These are phyloP conservation scores for Chloroceryle aenea DNA, from an alignment of 2,113 vertebrate species.

Conservation along the genomic window DNA sequence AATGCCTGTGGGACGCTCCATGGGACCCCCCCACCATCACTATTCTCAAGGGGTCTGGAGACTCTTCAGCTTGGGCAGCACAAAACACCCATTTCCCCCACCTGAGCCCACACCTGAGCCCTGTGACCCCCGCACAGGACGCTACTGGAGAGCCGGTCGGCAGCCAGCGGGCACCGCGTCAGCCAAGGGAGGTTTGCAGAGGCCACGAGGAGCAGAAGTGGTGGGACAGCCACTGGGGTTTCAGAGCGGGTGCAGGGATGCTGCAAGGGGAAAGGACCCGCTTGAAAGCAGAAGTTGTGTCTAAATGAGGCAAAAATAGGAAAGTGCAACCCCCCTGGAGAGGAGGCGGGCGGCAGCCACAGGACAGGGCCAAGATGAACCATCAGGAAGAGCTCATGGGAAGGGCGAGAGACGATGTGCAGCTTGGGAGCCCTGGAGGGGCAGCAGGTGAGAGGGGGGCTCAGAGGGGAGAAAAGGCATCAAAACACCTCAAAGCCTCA, in stretches of 20 bases:
- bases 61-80: fast-evolving
- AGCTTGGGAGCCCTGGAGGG: neutral
- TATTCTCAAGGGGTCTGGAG: fast-evolving
- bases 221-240: fast-evolving
- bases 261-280: neutral
- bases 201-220: fast-evolving
- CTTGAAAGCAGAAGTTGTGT: neutral
- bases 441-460: neutral
- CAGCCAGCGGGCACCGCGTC: fast-evolving
- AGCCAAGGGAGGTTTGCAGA: neutral
- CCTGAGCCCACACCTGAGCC: neutral
- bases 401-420: fast-evolving
- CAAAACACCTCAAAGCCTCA: neutral
- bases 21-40: fast-evolving
- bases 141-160: fast-evolving
- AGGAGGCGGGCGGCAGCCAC: neutral
- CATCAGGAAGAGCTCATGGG: neutral
- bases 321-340: neutral
- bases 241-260: neutral
- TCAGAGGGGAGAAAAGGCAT: fast-evolving
- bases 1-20: neutral
- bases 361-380: neutral
- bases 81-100: fast-evolving
- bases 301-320: neutral
- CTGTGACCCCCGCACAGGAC: fast-evolving